A percentile compares a stretch with the other conserved stretches of the same genome.
These are phyloP conservation scores for Mizuhopecten yessoensis DNA, from an alignment of 1,140 invertebrate genomes.

Conservation along the genomic window DNA sequence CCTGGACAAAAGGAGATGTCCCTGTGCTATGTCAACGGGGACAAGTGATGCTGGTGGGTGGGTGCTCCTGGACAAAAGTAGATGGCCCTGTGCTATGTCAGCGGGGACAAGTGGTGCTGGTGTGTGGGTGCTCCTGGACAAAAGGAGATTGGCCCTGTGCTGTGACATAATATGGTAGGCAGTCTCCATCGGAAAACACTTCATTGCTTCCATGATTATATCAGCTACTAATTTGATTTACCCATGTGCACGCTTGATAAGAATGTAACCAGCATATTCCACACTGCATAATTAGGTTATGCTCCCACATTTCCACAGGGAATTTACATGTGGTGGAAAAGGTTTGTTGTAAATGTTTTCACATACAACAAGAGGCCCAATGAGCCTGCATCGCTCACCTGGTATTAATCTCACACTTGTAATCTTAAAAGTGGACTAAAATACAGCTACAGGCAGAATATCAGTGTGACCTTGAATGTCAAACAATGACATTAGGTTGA, in stretches of 20 bases:
- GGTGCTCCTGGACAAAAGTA: not conserved
- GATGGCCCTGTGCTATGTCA: not conserved
- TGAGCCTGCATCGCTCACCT: too few species aligned
- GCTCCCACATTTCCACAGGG: not conserved
- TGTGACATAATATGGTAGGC: not conserved
- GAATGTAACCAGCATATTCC: not conserved
- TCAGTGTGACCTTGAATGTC: too few species aligned
- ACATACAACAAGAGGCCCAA: too few species aligned
- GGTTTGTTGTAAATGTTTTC: too few species aligned
- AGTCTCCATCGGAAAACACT: not conserved
- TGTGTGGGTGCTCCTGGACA: not conserved
- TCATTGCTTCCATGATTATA: not conserved
- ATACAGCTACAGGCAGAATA: too few species aligned
- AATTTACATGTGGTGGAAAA: too few species aligned
- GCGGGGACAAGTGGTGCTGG: too few species aligned
- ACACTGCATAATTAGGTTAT: not conserved
- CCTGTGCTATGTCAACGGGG: not conserved
- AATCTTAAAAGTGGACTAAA: too few species aligned
- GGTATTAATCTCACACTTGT: too few species aligned
- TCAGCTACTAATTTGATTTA: not conserved
- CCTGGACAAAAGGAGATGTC: not conserved
- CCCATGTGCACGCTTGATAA: not conserved
- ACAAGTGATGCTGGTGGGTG: too few species aligned
- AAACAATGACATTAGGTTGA: too few species aligned
- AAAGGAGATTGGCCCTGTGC: not conserved